Conservation (phyloP, 2,113 vertebrate genomes). For the Lipophrys pholis region DNA sequence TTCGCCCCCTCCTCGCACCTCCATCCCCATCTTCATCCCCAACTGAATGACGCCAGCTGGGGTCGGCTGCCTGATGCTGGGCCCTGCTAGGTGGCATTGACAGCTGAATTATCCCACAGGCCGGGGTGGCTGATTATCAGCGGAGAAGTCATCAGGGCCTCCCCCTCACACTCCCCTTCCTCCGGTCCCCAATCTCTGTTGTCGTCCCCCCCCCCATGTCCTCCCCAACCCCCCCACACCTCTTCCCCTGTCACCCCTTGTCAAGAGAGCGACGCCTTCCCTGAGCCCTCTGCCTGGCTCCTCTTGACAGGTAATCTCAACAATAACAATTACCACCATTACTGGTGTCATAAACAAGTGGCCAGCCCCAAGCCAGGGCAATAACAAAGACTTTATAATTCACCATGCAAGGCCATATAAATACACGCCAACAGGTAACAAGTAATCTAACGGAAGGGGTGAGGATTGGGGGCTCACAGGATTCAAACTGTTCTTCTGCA, state of each 20-base stretch:
- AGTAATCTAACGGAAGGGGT: constrained; percentile 89
- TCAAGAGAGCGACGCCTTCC: constrained; percentile 89
- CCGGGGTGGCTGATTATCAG: constrained; percentile 97
- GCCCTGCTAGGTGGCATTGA: constrained; percentile 91
- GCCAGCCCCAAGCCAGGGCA: constrained; percentile 88
- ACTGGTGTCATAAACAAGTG: constrained; percentile 99
- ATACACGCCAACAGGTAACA: constrained; percentile 97
- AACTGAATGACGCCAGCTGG: constrained; percentile 97
- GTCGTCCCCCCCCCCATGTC: constrained; percentile 60
- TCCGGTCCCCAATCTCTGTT: constrained; percentile 82
- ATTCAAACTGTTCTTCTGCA: not conserved
- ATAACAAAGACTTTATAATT: constrained; percentile 97
- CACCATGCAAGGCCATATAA: constrained; percentile 88
- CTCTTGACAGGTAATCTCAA: constrained; percentile 99
- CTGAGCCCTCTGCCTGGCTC: constrained; percentile 87
- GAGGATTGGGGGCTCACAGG: constrained; percentile 1
- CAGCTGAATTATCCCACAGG: constrained; percentile 99
- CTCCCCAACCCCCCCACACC: constrained; percentile 20
- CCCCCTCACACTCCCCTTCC: constrained; percentile 76
- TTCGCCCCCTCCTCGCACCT: constrained; percentile 17
- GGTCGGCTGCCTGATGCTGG: constrained; percentile 88
- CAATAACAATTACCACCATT: constrained; percentile 99
- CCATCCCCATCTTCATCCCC: constrained; percentile 85
- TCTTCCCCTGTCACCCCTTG: constrained; percentile 97
- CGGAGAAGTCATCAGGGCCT: constrained; percentile 96